Evolutionary conservation across 2,113 vertebrate genomes (phyloP).

Genomic region (Turdus rufiventris): DNA sequence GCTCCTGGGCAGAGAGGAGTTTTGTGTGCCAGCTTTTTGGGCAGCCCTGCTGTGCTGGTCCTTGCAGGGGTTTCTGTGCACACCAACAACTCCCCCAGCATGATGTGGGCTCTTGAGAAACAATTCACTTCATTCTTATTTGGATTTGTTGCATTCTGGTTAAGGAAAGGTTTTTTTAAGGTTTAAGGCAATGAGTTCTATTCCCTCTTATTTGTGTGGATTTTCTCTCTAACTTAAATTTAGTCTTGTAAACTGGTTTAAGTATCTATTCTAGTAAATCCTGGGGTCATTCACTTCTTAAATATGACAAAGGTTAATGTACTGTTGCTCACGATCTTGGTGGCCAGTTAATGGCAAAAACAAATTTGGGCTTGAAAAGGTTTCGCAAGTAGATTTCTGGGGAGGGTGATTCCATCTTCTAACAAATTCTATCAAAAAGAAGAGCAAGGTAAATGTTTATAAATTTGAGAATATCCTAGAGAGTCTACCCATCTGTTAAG

Average conservation of each 20-base stretch:
- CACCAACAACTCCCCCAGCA: neutral
- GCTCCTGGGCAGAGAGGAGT: neutral
- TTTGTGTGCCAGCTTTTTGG: neutral
- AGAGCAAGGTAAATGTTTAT: neutral
- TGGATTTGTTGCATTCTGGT: neutral
- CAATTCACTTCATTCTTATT: neutral
- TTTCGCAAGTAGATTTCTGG: neutral
- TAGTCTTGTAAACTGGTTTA: neutral
- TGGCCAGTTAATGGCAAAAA: neutral
- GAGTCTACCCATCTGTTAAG: neutral
- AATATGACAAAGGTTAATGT: neutral
- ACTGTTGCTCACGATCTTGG: neutral
- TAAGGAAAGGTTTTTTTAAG: neutral
- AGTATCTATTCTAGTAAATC: neutral
- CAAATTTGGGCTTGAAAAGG: neutral
- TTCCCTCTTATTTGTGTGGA: neutral
- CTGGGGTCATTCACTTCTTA: neutral
- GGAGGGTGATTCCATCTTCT: neutral
- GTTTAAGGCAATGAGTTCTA: fast-evolving
- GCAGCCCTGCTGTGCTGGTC: neutral
- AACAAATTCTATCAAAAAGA: fast-evolving
- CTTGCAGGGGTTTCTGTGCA: neutral
- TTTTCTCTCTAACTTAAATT: neutral
- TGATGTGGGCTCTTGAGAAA: neutral
- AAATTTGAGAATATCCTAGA: neutral